phyloP scores from a whole-genome alignment of 2,888 invertebrate species.

The Drosophila infuscata region DNA sequence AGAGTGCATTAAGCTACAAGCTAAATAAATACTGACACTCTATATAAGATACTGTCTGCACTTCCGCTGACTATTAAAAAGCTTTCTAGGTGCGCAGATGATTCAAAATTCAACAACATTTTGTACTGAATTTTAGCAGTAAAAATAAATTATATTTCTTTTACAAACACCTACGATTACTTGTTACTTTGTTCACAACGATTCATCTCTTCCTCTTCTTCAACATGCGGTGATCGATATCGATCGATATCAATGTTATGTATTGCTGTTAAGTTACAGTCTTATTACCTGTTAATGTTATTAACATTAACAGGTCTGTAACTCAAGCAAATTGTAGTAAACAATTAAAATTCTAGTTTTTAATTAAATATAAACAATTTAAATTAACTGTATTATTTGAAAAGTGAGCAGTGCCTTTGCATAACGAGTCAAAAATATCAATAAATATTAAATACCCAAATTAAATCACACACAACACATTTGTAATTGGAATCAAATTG shows the following conservation, averaged over 20 bases:
- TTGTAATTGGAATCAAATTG: background rate
- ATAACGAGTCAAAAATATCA: background rate
- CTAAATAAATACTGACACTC: slow-evolving; percentile 7
- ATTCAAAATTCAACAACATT: background rate
- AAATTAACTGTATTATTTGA: background rate
- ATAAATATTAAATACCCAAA: background rate
- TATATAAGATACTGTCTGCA: background rate
- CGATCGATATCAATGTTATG: background rate
- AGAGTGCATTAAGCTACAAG: slow-evolving; percentile 50
- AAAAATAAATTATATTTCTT: background rate
- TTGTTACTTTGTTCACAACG: background rate
- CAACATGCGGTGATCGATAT: background rate
- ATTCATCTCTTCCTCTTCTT: background rate
- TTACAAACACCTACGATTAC: background rate
- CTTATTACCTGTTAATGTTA: too few species aligned
- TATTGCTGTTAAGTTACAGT: background rate
- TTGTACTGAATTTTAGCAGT: background rate
- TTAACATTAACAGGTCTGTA: background rate
- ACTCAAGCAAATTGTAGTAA: background rate
- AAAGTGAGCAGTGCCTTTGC: background rate
- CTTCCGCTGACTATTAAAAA: background rate
- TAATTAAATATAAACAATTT: background rate
- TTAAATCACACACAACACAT: background rate
- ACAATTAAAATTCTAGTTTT: background rate
- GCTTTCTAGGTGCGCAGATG: background rate